Percentiles rank a stretch among this genome's conserved stretches.
phyloP scores from a whole-genome alignment of 2,113 vertebrate species.

The Apus apus region DNA sequence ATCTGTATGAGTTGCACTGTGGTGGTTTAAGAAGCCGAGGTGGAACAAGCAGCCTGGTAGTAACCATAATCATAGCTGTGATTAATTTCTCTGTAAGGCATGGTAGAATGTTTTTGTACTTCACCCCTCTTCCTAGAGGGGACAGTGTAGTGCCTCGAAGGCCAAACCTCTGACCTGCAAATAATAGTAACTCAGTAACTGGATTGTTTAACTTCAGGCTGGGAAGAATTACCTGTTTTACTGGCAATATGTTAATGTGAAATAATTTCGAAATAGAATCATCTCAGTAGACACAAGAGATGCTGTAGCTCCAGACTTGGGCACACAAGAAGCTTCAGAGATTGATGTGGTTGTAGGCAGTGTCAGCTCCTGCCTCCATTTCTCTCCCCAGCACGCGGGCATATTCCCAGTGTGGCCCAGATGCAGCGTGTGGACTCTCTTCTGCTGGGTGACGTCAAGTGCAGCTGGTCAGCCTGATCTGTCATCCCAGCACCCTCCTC shows the following conservation, averaged over 20 bases:
- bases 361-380: background rate
- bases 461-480: constrained; percentile 7
- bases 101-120: constrained; percentile 58
- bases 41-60: background rate
- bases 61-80: background rate
- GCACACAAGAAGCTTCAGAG: fast-evolving
- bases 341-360: background rate
- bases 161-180: background rate
- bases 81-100: background rate
- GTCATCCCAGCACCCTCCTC: background rate
- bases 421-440: background rate
- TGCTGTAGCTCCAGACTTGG: fast-evolving
- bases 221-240: background rate
- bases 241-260: background rate
- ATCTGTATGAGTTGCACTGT: background rate
- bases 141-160: constrained; percentile 53
- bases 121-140: constrained; percentile 46
- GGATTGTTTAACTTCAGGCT: background rate
- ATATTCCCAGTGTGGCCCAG: fast-evolving
- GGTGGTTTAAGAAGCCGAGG: background rate
- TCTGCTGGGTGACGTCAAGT: background rate
- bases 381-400: fast-evolving
- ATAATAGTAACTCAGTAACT: background rate
- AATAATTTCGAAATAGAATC: background rate
- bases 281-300: background rate